Evolutionary conservation across 2,888 invertebrate species (phyloP).

Genomic region (Oscheius myriophilus): DNA sequence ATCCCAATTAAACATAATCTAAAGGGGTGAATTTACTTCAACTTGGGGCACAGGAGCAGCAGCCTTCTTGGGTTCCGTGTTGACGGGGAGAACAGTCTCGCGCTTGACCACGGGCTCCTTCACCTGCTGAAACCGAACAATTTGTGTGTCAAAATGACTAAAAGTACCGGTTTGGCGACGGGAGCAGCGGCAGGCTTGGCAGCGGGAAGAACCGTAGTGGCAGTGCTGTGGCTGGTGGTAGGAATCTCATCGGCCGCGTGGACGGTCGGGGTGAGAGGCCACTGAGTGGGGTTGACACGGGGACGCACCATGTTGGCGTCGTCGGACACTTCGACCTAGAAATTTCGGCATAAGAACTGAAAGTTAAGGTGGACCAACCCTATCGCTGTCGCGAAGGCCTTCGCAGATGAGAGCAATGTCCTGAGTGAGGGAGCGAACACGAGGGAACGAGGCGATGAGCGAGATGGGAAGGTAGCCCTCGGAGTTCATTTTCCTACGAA

Average conservation of each 20-base stretch:
- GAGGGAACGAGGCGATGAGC: conserved; percentile 93
- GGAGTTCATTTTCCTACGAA: conserved; percentile 93
- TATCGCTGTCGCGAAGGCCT: conserved; percentile 84
- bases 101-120: too few species aligned
- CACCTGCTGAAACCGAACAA: too few species aligned
- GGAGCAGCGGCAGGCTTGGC: background rate
- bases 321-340: conserved; percentile 49
- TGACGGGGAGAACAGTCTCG: too few species aligned
- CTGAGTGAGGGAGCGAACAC: conserved; percentile 86
- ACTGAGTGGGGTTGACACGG: conserved; percentile 81
- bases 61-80: background rate
- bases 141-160: too few species aligned
- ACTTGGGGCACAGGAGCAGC: conserved; percentile 3
- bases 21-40: background rate
- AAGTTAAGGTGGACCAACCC: conserved; percentile 78
- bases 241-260: conserved; percentile 38
- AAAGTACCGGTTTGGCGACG: background rate
- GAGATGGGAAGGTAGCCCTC: conserved; percentile 92
- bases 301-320: conserved; percentile 53
- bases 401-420: conserved; percentile 85
- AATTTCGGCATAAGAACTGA: background rate
- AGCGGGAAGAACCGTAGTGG: conserved; percentile 1
- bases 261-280: conserved; percentile 78
- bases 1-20: background rate
- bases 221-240: conserved; percentile 25